Percentiles rank a stretch among this genome's conserved stretches.
Evolutionary conservation across 2,888 invertebrate species (phyloP).

Genomic region (Yponomeuta evonymella): DNA sequence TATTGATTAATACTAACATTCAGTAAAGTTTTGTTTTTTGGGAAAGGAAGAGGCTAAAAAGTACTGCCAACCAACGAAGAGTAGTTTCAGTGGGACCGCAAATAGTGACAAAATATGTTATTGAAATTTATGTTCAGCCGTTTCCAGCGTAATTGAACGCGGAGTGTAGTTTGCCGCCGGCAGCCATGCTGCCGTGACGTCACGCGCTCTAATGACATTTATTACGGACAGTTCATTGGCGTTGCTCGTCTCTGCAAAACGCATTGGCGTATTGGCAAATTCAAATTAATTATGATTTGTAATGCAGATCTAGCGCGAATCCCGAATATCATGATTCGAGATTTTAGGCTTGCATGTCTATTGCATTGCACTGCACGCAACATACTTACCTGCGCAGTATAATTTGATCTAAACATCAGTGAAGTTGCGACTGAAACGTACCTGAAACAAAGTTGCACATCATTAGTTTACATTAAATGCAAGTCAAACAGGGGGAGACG

Average conservation of each 20-base stretch:
- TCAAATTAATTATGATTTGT: conserved; percentile 46
- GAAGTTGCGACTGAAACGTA: conserved; percentile 11
- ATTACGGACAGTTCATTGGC: conserved; percentile 65
- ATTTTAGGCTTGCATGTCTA: neutral
- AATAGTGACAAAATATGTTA: conserved; percentile 68
- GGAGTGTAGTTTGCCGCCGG: conserved; percentile 50
- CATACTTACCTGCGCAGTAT: neutral
- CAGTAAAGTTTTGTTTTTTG: neutral
- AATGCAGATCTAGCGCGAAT: neutral
- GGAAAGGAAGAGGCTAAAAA: neutral
- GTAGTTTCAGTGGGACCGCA: conserved; percentile 45
- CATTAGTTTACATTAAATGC: conserved; percentile 4
- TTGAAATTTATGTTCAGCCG: conserved; percentile 68
- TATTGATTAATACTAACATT: neutral
- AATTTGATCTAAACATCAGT: neutral
- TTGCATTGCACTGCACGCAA: neutral
- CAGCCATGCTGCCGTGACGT: conserved; percentile 47
- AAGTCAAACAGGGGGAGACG: neutral
- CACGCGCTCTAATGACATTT: conserved; percentile 66
- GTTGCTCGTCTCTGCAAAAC: conserved; percentile 48
- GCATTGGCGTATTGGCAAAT: conserved; percentile 45
- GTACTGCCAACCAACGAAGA: neutral
- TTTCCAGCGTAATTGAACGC: conserved; percentile 68
- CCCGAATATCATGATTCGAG: neutral
- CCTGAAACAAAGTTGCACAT: conserved; percentile 20